These are phyloP conservation scores for Ophonus ardosiacus DNA, from an alignment of 2,888 invertebrate species.

Conservation along the genomic window DNA sequence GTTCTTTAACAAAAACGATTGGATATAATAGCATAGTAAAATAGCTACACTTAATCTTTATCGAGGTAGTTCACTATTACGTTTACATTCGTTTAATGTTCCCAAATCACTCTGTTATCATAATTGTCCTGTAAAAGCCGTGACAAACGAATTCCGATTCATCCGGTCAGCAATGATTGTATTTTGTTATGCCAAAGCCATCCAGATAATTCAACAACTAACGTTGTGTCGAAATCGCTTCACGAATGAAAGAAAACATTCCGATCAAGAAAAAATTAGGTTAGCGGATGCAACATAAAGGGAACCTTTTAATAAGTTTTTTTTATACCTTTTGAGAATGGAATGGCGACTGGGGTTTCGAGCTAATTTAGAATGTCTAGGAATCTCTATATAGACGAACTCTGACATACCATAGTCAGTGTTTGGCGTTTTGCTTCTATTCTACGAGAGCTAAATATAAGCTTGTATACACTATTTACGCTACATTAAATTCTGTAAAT, in stretches of 20 bases:
- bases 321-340: conserved; percentile 50
- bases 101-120: conserved; percentile 35
- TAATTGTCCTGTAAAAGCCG: conserved; percentile 36
- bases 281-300: conserved; percentile 59
- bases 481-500: conserved; percentile 40
- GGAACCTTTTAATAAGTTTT: conserved; percentile 59
- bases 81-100: conserved; percentile 40
- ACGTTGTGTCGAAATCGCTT: conserved; percentile 49
- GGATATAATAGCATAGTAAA: conserved; percentile 17
- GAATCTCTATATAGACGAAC: conserved; percentile 34
- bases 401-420: conserved; percentile 16
- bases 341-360: conserved; percentile 52
- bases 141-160: conserved; percentile 47
- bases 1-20: conserved; percentile 31
- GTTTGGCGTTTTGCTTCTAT: conserved; percentile 21
- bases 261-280: conserved; percentile 54
- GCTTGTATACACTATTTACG: conserved; percentile 22
- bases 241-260: conserved; percentile 45
- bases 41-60: conserved; percentile 5
- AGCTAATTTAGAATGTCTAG: conserved; percentile 54
- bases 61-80: neutral
- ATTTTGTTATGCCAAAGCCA: conserved; percentile 34
- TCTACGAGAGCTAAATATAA: conserved; percentile 19
- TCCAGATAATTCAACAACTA: conserved; percentile 44
- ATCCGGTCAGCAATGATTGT: conserved; percentile 45